phyloP scores from a whole-genome alignment of 2,888 invertebrate genomes.

The Harpalus rufipes region DNA sequence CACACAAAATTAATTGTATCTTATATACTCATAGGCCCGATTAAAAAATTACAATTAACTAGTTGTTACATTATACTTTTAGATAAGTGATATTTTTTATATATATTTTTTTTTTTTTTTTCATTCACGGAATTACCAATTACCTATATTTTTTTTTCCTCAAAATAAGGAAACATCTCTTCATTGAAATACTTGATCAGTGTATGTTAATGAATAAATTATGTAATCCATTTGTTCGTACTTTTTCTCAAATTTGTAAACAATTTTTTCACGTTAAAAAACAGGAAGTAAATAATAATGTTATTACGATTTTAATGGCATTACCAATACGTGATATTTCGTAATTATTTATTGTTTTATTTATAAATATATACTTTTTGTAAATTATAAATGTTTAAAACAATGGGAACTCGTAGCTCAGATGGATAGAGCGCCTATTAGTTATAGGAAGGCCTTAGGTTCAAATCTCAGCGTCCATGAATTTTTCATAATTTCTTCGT shows the following conservation, averaged over 20 bases:
- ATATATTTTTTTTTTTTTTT: background rate
- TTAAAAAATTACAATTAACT: no score
- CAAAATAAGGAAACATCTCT: background rate
- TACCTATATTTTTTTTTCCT: background rate
- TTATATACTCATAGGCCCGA: no score
- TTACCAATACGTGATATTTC: background rate
- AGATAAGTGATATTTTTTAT: no score
- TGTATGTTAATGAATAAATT: background rate
- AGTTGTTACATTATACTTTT: no score
- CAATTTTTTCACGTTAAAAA: background rate
- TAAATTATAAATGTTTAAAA: no score
- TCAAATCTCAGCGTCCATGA: no score
- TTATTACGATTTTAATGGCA: background rate
- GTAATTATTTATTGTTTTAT: background rate
- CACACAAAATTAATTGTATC: no score
- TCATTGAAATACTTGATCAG: background rate
- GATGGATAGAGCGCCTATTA: no score
- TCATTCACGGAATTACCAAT: background rate
- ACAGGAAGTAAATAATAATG: background rate
- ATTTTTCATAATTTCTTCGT: no score
- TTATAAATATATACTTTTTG: no score
- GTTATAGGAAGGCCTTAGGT: no score
- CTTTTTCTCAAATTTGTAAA: background rate
- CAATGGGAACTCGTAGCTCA: no score
- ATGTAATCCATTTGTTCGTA: background rate